phyloP scores from a whole-genome alignment of 2,797 vertebrate species.

The Sphenodon punctatus region DNA sequence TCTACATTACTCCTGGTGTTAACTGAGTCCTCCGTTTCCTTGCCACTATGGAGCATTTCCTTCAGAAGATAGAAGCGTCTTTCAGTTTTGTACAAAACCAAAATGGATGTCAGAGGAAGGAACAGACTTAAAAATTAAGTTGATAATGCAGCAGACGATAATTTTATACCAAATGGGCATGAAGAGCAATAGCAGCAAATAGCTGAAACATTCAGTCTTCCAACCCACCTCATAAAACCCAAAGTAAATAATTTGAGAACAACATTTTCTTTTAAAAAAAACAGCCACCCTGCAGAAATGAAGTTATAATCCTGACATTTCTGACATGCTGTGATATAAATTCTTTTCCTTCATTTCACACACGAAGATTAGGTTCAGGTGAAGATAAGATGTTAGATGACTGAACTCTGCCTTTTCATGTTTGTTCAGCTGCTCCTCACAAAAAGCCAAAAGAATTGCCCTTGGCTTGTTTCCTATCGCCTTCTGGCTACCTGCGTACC shows the following conservation, averaged over 20 bases:
- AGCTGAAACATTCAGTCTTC: slow-evolving; percentile 5
- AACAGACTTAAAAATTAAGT: background rate
- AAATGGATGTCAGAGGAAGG: background rate
- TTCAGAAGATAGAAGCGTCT: background rate
- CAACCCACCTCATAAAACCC: background rate
- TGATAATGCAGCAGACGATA: background rate
- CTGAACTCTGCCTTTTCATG: slow-evolving; percentile 27
- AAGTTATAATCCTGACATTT: background rate
- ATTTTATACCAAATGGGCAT: background rate
- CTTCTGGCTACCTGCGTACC: slow-evolving; percentile 89
- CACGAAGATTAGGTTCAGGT: background rate
- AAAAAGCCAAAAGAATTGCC: slow-evolving; percentile 80
- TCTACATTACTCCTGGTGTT: too few relatives aligned
- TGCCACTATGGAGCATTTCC: too few relatives aligned
- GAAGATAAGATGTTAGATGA: background rate
- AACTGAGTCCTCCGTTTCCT: too few relatives aligned
- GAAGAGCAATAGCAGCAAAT: background rate
- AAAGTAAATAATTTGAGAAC: background rate
- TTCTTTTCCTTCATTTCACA: background rate
- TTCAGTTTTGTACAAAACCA: background rate
- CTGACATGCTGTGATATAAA: background rate
- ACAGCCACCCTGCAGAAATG: background rate
- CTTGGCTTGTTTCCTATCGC: slow-evolving; percentile 84
- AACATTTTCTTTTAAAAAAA: slow-evolving; percentile 14
- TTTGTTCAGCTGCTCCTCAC: slow-evolving; percentile 82